These are phyloP conservation scores for Cathartes aura DNA, from an alignment of 2,113 vertebrate species.

Conservation along the genomic window DNA sequence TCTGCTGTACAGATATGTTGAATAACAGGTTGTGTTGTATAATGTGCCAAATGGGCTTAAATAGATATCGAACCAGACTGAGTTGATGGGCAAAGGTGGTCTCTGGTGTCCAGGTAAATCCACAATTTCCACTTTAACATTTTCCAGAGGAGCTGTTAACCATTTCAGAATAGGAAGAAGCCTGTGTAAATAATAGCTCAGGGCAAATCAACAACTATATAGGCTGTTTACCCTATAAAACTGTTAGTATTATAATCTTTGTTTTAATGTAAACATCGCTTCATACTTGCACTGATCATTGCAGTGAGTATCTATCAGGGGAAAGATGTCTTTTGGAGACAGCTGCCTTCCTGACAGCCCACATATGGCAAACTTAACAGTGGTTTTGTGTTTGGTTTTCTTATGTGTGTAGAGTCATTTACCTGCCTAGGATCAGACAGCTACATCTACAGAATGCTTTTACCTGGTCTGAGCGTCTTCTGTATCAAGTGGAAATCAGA, in stretches of 20 bases:
- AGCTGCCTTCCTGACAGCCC: not conserved
- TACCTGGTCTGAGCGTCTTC: not conserved
- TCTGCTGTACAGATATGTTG: not conserved
- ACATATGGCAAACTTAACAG: no score
- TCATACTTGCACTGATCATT: not conserved
- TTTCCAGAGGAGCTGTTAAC: not conserved
- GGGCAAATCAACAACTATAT: not conserved
- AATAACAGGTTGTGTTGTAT: not conserved
- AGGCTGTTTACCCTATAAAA: not conserved
- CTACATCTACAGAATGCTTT: not conserved
- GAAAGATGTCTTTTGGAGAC: not conserved
- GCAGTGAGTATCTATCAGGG: not conserved
- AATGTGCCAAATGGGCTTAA: not conserved
- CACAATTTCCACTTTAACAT: not conserved
- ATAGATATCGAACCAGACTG: not conserved
- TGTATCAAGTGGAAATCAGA: not conserved
- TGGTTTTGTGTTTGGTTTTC: not conserved
- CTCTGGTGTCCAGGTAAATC: not conserved
- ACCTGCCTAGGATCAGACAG: not conserved
- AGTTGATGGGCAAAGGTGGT: not conserved
- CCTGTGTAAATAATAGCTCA: not conserved
- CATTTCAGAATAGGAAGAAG: not conserved
- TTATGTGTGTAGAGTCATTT: rapidly evolving
- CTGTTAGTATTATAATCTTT: not conserved
- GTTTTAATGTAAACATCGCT: not conserved